Percentiles rank a stretch among this genome's conserved stretches.
These are phyloP conservation scores for Mythimna loreyi DNA, from an alignment of 2,888 invertebrate species.

Conservation along the genomic window DNA sequence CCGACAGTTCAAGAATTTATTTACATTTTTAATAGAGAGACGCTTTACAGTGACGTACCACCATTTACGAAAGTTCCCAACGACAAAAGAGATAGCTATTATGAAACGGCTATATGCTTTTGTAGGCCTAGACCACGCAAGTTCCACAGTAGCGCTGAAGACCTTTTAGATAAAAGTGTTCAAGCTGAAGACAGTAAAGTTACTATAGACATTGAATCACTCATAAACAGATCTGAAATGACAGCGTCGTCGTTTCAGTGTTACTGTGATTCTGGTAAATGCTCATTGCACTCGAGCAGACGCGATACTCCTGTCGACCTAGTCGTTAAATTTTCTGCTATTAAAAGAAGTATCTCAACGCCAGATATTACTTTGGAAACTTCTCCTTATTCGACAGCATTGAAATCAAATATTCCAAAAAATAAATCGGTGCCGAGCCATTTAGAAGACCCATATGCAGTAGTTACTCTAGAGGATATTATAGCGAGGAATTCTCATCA, in stretches of 20 bases:
- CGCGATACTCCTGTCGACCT: slow-evolving; percentile 77
- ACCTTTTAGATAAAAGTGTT: slow-evolving; percentile 78
- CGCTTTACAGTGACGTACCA: slow-evolving; percentile 78
- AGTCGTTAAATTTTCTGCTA: slow-evolving; percentile 85
- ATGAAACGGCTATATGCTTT: slow-evolving; percentile 88
- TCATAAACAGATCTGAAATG: slow-evolving; percentile 77
- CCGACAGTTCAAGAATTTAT: slow-evolving; percentile 86
- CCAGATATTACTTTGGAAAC: slow-evolving; percentile 83
- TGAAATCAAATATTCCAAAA: slow-evolving; percentile 75
- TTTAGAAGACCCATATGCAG: slow-evolving; percentile 84
- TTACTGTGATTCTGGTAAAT: slow-evolving; percentile 84
- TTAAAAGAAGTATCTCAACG: slow-evolving; percentile 87
- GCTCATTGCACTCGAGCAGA: slow-evolving; percentile 80
- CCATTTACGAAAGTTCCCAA: slow-evolving; percentile 80
- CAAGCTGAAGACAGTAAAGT: slow-evolving; percentile 76
- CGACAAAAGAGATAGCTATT: slow-evolving; percentile 82
- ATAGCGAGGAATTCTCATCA: slow-evolving; percentile 66
- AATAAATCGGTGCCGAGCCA: slow-evolving; percentile 82
- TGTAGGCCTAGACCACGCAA: slow-evolving; percentile 84
- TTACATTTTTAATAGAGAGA: slow-evolving; percentile 86
- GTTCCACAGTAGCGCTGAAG: slow-evolving; percentile 86
- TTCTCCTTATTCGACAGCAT: slow-evolving; percentile 79
- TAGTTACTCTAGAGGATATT: slow-evolving; percentile 78
- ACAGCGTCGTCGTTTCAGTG: slow-evolving; percentile 83
- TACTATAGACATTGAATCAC: slow-evolving; percentile 77